These are phyloP conservation scores for Leptopilina boulardi DNA, from an alignment of 1,140 invertebrate species.

Conservation along the genomic window DNA sequence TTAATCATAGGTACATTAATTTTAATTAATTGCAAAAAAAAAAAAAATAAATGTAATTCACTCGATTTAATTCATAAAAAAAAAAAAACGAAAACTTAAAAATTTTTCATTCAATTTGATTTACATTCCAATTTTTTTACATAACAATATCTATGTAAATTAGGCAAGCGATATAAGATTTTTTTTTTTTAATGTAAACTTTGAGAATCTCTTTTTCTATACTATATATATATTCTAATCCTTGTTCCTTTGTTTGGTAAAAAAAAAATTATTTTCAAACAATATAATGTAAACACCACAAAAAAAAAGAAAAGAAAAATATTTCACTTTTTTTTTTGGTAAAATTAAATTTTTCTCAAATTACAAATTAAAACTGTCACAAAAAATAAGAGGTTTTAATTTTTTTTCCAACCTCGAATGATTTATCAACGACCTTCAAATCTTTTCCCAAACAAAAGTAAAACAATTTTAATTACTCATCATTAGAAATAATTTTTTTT, in stretches of 20 bases:
- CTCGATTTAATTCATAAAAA: too few relatives aligned
- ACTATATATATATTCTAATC: background rate
- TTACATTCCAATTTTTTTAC: too few relatives aligned
- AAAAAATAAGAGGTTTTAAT: background rate
- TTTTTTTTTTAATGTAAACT: too few relatives aligned
- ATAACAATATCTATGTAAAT: background rate
- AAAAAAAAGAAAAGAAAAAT: background rate
- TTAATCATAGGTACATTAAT: too few relatives aligned
- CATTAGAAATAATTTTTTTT: too few relatives aligned
- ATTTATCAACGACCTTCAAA: background rate
- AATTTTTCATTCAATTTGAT: too few relatives aligned
- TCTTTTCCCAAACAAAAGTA: background rate
- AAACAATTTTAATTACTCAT: background rate
- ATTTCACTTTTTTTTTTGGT: background rate
- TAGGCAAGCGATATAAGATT: background rate
- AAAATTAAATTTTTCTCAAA: background rate
- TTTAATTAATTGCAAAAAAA: too few relatives aligned
- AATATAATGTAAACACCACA: background rate
- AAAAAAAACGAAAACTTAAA: too few relatives aligned
- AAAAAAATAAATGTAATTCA: too few relatives aligned
- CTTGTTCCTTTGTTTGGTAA: slow-evolving; percentile 1
- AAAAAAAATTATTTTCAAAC: background rate
- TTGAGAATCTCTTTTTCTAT: background rate
- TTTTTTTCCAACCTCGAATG: background rate
- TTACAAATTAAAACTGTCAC: background rate